A percentile compares a stretch with the other conserved stretches of the same genome.
These are phyloP conservation scores for Parasteatoda tepidariorum DNA, from an alignment of 1,140 invertebrate genomes.

Conservation along the genomic window DNA sequence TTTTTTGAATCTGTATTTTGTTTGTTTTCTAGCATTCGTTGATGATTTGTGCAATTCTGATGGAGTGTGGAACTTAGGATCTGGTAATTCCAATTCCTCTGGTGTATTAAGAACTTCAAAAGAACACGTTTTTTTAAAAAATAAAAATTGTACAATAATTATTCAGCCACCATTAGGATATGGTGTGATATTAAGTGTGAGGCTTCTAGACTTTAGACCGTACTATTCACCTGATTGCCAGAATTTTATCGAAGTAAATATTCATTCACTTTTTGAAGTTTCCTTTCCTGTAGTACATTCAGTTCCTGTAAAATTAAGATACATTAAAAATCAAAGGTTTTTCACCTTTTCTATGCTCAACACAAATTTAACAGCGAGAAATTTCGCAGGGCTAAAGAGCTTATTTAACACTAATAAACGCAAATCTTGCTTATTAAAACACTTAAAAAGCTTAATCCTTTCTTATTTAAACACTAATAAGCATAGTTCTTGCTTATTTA, in stretches of 20 bases:
- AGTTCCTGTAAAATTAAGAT: too few relatives aligned
- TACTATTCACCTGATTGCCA: background rate
- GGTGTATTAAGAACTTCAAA: slow-evolving; percentile 12
- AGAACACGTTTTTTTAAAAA: background rate
- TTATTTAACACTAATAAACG: too few relatives aligned
- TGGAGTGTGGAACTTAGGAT: slow-evolving; percentile 29
- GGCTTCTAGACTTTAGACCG: slow-evolving; percentile 23
- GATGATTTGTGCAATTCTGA: slow-evolving; percentile 17
- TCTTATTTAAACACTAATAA: too few relatives aligned
- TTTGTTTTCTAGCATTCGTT: slow-evolving; percentile 16
- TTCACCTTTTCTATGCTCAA: background rate
- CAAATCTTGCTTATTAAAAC: too few relatives aligned
- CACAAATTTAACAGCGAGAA: background rate
- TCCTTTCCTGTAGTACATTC: too few relatives aligned
- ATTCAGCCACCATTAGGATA: slow-evolving; percentile 39
- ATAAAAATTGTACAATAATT: slow-evolving; percentile 27
- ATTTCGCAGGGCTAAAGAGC: too few relatives aligned
- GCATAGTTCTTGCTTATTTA: too few relatives aligned
- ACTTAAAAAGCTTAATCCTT: too few relatives aligned
- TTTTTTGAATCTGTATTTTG: too few relatives aligned
- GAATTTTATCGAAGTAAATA: slow-evolving; percentile 27
- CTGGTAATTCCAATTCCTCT: slow-evolving; percentile 31
- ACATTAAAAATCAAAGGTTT: background rate
- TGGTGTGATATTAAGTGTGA: slow-evolving; percentile 18
- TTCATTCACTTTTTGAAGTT: background rate